Evolutionary conservation across 2,113 vertebrate genomes (phyloP), one percentile per base, ranked within the genome.

Genomic region (Catharus bicknelli): DNA sequence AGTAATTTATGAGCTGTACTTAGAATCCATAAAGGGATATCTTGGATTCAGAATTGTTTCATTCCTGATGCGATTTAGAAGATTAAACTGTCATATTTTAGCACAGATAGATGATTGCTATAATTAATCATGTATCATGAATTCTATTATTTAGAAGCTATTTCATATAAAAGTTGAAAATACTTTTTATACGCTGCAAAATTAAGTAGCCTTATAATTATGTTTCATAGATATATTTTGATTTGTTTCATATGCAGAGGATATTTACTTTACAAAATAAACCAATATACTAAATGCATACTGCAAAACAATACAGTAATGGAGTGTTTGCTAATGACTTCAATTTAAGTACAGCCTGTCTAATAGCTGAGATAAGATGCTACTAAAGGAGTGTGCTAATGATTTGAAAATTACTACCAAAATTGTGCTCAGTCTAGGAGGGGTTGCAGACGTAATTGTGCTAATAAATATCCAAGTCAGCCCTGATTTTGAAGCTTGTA

Each of bases 81-180:
- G 93, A 96, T 95, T 96, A 95, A 97, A 94, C 84, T 95, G 93
- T 95, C 88, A 83, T 94, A 86, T 86, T 93, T 95, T 90, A 90
- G 66, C 78, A 75, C 63, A 90, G 93, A 94, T 90, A 86, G 63
- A 96, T 94, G 92, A 67, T 85, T 75, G 43, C 77, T 88, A 76
- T 89, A 97, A 96, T 97, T 95, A 95, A 96, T 96, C 89, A 88
- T 36, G 58, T 88, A 87, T 43, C 73, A 84, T 90, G 93, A 96
- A 94, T 84, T 93, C 38, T 83, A 89, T 96, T 96, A 96, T 93
- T 93, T 94, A 91, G 73, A 69, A 95, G 55, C 55, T 74, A 87
- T 45, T 96, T 94, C 50, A 59, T 78, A 69, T 62, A 73, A 76
- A 91, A 94, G 23, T 87, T 78, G 70, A 85, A 91, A 94, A 86